These are phyloP conservation scores for Drosophila acutilabella DNA, from an alignment of 2,888 invertebrate species.

Conservation along the genomic window DNA sequence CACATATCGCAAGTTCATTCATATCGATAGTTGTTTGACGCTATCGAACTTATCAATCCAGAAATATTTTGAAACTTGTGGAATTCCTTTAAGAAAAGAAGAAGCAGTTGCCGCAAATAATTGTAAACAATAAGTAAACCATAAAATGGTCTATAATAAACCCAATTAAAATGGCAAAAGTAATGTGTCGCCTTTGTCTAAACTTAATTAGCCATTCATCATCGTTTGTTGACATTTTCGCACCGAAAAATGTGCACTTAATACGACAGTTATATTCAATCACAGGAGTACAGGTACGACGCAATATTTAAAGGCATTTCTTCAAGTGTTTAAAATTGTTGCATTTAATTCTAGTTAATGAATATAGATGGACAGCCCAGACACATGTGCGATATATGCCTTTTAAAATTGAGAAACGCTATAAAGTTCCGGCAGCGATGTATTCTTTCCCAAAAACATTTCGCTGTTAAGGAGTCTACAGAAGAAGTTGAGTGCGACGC, in stretches of 20 bases:
- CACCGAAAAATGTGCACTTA: conserved; percentile 30
- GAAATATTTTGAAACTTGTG: too few species aligned
- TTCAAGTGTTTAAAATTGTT: neutral
- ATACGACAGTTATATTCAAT: conserved; percentile 39
- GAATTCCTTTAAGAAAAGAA: conserved; percentile 25
- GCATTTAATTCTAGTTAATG: neutral
- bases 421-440: conserved; percentile 54
- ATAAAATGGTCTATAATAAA: neutral
- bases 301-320: neutral
- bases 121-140: neutral
- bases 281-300: conserved; percentile 46
- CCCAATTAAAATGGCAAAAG: conserved; percentile 1
- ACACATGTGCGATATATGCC: conserved; percentile 42
- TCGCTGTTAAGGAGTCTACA: neutral
- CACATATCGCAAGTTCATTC: too few species aligned
- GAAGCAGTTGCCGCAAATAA: conserved; percentile 8
- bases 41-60: too few species aligned
- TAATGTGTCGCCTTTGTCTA: conserved; percentile 45
- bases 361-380: conserved; percentile 20
- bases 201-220: neutral
- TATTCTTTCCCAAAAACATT: conserved; percentile 49
- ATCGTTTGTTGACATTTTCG: conserved; percentile 33
- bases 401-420: conserved; percentile 37
- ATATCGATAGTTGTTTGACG: too few species aligned
- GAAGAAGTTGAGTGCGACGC: neutral